Conservation (phyloP, 2,113 vertebrate genomes). For the Vulpes vulpes region DNA sequence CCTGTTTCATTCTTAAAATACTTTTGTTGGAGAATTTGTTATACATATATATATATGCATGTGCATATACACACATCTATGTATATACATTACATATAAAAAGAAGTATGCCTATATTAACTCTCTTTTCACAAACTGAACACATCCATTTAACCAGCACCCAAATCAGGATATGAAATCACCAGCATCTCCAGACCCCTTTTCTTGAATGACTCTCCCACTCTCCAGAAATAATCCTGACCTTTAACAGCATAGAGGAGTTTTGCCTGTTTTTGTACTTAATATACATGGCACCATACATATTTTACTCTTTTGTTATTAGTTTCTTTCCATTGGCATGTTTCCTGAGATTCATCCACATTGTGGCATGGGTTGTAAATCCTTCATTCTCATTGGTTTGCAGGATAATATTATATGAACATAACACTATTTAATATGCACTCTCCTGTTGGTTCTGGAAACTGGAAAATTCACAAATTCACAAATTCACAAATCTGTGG, state of each 20-base stretch:
- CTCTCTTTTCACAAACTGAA: background rate
- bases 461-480: no score
- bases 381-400: background rate
- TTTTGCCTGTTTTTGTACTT: background rate
- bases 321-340: background rate
- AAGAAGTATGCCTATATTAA: background rate
- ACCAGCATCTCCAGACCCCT: background rate
- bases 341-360: background rate
- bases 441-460: background rate
- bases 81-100: background rate
- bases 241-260: background rate
- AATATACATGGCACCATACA: no score
- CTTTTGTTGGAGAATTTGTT: background rate
- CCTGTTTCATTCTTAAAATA: background rate
- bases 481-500: background rate
- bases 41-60: background rate
- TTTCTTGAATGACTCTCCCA: background rate
- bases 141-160: background rate
- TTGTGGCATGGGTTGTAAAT: no score
- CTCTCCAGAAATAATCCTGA: background rate
- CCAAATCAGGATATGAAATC: background rate
- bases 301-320: background rate
- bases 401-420: no score
- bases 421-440: background rate
- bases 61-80: background rate